Conservation (phyloP, 1,140 invertebrate genomes). For the Phthorimaea operculella region DNA sequence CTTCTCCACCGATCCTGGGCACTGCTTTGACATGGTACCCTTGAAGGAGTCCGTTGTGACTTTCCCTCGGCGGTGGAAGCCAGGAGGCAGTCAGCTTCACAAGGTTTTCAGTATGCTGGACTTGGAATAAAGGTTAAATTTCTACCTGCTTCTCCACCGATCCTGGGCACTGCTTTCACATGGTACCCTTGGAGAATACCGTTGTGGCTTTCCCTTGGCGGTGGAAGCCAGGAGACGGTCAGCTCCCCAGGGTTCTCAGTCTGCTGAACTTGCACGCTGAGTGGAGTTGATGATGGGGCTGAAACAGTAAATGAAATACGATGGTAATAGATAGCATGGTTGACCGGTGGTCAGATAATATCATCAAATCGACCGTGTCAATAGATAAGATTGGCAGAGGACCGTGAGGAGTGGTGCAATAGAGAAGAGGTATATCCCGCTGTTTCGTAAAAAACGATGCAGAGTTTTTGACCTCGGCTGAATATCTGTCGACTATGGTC, state of each 20-base stretch:
- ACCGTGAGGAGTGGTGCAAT: too few relatives aligned
- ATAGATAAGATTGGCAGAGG: too few relatives aligned
- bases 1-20: conserved; percentile 47
- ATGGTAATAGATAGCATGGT: too few relatives aligned
- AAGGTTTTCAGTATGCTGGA: conserved; percentile 51
- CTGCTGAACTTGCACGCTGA: conserved; percentile 53
- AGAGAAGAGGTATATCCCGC: too few relatives aligned
- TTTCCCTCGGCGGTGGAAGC: conserved; percentile 73
- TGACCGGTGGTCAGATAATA: too few relatives aligned
- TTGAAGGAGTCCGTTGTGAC: conserved; percentile 78
- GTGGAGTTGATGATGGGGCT: conserved; percentile 52
- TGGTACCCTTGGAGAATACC: conserved; percentile 81
- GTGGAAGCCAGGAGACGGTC: conserved; percentile 69
- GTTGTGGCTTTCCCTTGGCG: conserved; percentile 74
- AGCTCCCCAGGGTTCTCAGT: conserved; percentile 59
- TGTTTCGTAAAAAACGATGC: too few relatives aligned
- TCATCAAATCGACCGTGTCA: too few relatives aligned
- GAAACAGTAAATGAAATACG: neutral
- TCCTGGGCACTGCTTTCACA: conserved; percentile 62
- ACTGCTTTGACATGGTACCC: conserved; percentile 75
- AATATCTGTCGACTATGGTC: too few relatives aligned
- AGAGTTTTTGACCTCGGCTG: too few relatives aligned
- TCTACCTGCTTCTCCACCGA: conserved; percentile 49
- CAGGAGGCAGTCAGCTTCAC: conserved; percentile 57
- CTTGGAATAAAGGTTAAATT: too few relatives aligned